Evolutionary conservation across 2,888 invertebrate species (phyloP).

Genomic region (Drosophila barbarae): DNA sequence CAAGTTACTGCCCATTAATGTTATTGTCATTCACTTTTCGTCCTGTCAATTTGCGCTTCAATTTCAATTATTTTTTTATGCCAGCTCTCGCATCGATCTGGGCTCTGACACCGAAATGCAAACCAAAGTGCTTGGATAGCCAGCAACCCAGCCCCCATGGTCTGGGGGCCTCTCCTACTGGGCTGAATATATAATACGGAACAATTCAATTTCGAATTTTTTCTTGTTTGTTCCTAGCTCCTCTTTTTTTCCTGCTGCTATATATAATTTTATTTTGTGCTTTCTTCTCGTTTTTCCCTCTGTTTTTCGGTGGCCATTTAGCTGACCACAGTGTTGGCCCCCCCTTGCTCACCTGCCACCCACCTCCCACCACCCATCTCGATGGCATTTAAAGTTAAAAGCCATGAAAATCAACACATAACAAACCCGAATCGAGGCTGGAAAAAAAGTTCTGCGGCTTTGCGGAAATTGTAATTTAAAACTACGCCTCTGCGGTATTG

Average conservation of each 20-base stretch:
- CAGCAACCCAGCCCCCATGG: neutral
- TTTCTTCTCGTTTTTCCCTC: slow-evolving; percentile 1
- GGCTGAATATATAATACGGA: slow-evolving; percentile 32
- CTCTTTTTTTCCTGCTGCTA: slow-evolving; percentile 22
- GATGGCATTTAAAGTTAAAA: slow-evolving; percentile 50
- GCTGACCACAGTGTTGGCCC: slow-evolving; percentile 49
- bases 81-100: slow-evolving; percentile 26
- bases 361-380: slow-evolving; percentile 20
- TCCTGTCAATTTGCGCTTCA: slow-evolving; percentile 45
- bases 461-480: slow-evolving; percentile 63
- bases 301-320: slow-evolving; percentile 54
- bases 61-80: slow-evolving; percentile 42
- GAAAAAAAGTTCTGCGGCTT: slow-evolving; percentile 35
- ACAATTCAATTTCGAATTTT: slow-evolving; percentile 43
- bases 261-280: slow-evolving; percentile 53
- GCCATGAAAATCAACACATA: slow-evolving; percentile 53
- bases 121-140: slow-evolving; percentile 7
- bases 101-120: slow-evolving; percentile 3
- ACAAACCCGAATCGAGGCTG: slow-evolving; percentile 42
- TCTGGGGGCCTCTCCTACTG: neutral
- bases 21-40: slow-evolving; percentile 38
- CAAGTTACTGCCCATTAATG: slow-evolving; percentile 18
- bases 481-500: slow-evolving; percentile 32
- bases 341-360: neutral
- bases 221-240: slow-evolving; percentile 22